Conservation (phyloP, 2,888 invertebrate species). For the Hermaeophaga mercurialis region DNA sequence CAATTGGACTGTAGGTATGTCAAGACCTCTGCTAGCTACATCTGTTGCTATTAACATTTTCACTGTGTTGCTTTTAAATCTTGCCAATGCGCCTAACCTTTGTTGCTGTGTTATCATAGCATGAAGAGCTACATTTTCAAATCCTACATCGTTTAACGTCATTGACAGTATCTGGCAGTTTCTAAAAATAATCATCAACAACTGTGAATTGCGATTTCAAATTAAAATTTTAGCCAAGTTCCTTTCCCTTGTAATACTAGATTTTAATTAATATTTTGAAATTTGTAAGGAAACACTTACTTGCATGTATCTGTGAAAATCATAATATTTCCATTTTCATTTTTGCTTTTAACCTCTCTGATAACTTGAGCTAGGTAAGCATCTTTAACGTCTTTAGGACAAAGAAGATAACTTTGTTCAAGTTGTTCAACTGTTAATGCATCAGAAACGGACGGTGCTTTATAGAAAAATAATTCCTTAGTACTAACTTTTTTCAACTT, state of each 20-base stretch:
- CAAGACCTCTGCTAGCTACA: constrained; percentile 91
- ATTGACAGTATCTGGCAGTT: constrained; percentile 90
- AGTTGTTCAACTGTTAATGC: constrained; percentile 86
- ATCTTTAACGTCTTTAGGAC: constrained; percentile 90
- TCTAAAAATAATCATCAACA: constrained; percentile 67
- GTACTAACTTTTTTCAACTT: constrained; percentile 68
- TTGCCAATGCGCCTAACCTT: constrained; percentile 80
- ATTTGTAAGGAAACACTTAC: constrained; percentile 66
- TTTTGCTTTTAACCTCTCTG: constrained; percentile 73
- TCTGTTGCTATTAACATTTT: constrained; percentile 95
- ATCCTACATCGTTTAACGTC: constrained; percentile 85
- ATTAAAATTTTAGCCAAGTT: no score
- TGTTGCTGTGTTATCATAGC: constrained; percentile 91
- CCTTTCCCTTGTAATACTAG: no score
- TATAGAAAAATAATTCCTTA: constrained; percentile 67
- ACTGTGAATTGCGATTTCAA: no score
- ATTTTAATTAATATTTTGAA: no score
- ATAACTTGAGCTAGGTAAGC: constrained; percentile 87
- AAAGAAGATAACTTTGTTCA: constrained; percentile 90
- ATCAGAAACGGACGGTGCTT: constrained; percentile 70
- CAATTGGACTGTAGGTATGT: constrained; percentile 94
- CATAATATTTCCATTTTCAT: constrained; percentile 83
- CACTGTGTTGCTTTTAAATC: constrained; percentile 87
- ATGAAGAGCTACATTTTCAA: constrained; percentile 89
- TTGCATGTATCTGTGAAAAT: constrained; percentile 97